Base-by-base conservation (phyloP, 2,888 invertebrate species). In the Synergus japonicus region DNA sequence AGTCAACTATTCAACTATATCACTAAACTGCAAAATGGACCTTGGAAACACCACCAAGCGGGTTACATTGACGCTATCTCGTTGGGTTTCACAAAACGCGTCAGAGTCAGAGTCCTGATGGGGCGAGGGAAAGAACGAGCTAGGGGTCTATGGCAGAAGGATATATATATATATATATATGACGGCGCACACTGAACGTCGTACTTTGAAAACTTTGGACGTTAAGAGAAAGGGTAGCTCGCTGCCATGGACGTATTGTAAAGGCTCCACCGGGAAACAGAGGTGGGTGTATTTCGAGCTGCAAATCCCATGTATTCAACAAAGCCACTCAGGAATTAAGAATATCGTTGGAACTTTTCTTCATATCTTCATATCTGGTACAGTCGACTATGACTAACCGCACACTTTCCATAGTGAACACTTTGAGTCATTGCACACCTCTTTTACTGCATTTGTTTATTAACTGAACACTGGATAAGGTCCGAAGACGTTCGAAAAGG, bases 161-260 rank as follows among this genome's bases (percentile, higher is more conserved):
- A 85, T 86, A 84, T 82, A 63, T 77, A 83, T 79, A 85, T 85
- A n/a, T n/a, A n/a, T n/a, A 84, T 81, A 84, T 82, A 85, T 87
- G 87, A 87, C 88, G 87, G 87, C 86, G 85, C 85, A 89, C 88
- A 89, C 89, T 90, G 89, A 91, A 90, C 88, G 90, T 90, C 89
- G 90, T 89, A 92, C 90, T 90, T 91, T 91, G 91, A 91, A 92
- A 92, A 92, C 91, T 92, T 92, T 90, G 89, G 88, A 91, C 90
- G 90, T 91, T 92, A 91, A 91, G 90, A 90, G 91, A 91, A 91
- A 90, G 91, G 90, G 90, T 89, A 88, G 88, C 86, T 88, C 85
- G 87, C 88, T 90, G 90, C 87, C 87, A 87, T 90, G 90, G 89
- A 90, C 89, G 90, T 89, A 91, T 90, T 91, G 91, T 90, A 89